Base-by-base conservation (phyloP, 2,797 vertebrate species). In the Glossophaga mutica region DNA sequence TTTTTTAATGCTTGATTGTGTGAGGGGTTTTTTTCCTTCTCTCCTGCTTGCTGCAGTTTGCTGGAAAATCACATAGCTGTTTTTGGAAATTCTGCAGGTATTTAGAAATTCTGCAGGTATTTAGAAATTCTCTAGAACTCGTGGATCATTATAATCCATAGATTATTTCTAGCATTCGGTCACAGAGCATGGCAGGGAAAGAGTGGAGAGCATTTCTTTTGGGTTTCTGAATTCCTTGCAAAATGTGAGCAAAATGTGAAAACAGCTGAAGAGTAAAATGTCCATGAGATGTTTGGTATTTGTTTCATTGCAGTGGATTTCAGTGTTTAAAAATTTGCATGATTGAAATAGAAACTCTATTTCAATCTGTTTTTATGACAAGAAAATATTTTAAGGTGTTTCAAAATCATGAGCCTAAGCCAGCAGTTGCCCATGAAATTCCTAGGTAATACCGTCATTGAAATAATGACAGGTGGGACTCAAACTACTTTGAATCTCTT, bases 341-440 rank as follows among this genome's bases (percentile, higher is more conserved):
- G 0, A 90, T 93, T 82, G 91, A 95, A 96, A 94, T 83, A 94
- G 95, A 93, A 92, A 91, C 15, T 96, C 90, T 96, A 76, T 94
- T 96, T 96, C 46, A 78, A 95, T 95, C 67, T 79, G 37, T 71
- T n/a, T 73, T 94, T 81, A 57, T 87, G 78, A 39, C 62, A 95
- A 79, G 87, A 76, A 89, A 93, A 87, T 93, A 67, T 94, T 73
- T 87, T 57, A 90, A 90, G n/a, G 18, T 87, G 55, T 85, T 93
- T 55, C 74, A 78, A 84, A 82, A 90, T 93, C 29, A 84, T 85
- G 29, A 71, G 44, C 11, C 22, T 83, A 50, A 48, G 34, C 50
- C 24, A 65, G 62, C 16, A 29, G 34, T 70, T 85, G n/a, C 39
- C 82, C 11, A 34, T 34, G 59, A 76, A 90, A 93, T 96, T 78